These are phyloP conservation scores for Danaus melanippus DNA, from an alignment of 1,140 invertebrate genomes.

Conservation along the genomic window DNA sequence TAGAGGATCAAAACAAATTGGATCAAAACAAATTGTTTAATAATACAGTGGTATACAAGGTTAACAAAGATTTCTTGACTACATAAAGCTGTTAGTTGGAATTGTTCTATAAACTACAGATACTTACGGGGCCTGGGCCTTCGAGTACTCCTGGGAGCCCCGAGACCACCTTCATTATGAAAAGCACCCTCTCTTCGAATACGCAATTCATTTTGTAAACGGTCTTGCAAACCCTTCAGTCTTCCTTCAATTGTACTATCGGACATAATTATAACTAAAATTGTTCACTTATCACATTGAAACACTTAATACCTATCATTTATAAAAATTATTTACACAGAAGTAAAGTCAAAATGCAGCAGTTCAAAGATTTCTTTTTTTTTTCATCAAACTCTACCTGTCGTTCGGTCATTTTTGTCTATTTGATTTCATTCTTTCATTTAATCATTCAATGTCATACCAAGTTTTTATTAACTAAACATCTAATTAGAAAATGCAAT, in stretches of 20 bases:
- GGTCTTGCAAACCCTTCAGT: conserved; percentile 60
- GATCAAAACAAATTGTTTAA: too few relatives aligned
- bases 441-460: conserved; percentile 11
- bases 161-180: conserved; percentile 55
- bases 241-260: conserved; percentile 62
- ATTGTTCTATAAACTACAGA: not conserved
- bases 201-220: conserved; percentile 64
- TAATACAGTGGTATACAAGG: too few relatives aligned
- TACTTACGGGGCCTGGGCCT: conserved; percentile 58
- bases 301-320: conserved; percentile 53
- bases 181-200: conserved; percentile 55
- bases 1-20: too few relatives aligned
- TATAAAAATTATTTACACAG: conserved; percentile 60
- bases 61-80: too few relatives aligned
- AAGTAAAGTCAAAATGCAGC: conserved; percentile 49
- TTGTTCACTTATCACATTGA: conserved; percentile 54
- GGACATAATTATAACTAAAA: conserved; percentile 56
- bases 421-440: conserved; percentile 13
- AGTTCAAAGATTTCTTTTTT: conserved; percentile 61
- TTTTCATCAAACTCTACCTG: conserved; percentile 43
- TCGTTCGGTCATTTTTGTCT: conserved; percentile 24
- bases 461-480: conserved; percentile 25
- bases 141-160: conserved; percentile 39
- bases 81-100: too few relatives aligned
- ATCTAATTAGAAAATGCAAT: too few relatives aligned